Evolutionary conservation across 2,113 vertebrate genomes (phyloP).

Genomic region (Bos javanicus): DNA sequence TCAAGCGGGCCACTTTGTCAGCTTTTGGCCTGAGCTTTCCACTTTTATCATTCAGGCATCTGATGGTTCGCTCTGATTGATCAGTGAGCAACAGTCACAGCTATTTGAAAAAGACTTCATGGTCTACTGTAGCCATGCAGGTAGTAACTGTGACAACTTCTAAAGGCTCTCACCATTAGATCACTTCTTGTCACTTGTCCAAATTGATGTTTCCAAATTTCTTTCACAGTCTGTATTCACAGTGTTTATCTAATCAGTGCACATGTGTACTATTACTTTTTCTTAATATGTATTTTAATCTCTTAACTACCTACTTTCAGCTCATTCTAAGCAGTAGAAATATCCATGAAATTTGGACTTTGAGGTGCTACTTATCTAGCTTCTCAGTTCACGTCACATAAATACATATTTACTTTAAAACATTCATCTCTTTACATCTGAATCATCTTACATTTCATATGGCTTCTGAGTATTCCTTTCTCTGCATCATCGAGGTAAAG

Average conservation of each 20-base stretch:
- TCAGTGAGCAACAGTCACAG: neutral
- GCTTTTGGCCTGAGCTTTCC: neutral
- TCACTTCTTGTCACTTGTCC: neutral
- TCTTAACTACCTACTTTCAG: neutral
- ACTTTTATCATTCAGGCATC: neutral
- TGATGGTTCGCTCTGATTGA: neutral
- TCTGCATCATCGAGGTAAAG: neutral
- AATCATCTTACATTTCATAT: neutral
- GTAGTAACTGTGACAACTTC: neutral
- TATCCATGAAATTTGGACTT: neutral
- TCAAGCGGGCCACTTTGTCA: neutral
- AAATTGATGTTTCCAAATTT: neutral
- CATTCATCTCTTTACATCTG: neutral
- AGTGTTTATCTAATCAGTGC: neutral
- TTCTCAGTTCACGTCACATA: neutral
- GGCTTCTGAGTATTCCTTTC: neutral
- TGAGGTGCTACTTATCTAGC: accelerated
- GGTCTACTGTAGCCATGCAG: neutral
- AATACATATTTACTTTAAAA: too few species aligned
- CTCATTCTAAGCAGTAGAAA: neutral
- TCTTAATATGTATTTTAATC: neutral
- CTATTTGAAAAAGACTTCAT: neutral
- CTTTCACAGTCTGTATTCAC: neutral
- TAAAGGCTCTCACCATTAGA: neutral
- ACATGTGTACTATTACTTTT: neutral